Evolutionary conservation across 2,113 vertebrate species (phyloP).

Genomic region (Rafetus swinhoei): DNA sequence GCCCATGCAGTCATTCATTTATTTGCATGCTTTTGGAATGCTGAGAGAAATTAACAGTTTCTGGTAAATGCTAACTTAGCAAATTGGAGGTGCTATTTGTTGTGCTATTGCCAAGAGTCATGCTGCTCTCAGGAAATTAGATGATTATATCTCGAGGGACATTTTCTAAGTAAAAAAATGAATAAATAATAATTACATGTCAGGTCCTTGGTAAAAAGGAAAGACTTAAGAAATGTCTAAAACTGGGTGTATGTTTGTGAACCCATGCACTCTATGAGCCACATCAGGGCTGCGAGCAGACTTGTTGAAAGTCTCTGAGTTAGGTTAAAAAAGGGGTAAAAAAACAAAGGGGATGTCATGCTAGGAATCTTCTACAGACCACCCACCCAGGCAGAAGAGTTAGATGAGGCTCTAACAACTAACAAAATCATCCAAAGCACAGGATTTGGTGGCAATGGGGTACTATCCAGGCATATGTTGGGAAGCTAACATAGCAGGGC

Average conservation of each 20-base stretch:
- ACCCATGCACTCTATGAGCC: background rate
- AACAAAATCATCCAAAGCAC: no score
- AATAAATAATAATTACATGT: background rate
- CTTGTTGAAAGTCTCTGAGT: no score
- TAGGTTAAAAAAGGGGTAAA: no score
- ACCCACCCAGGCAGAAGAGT: no score
- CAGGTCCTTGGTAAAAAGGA: background rate
- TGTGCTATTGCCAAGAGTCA: background rate
- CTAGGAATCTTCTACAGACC: no score
- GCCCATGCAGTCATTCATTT: background rate
- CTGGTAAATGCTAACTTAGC: background rate
- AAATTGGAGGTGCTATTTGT: background rate
- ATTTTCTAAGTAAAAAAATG: background rate
- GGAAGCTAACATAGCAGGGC: no score
- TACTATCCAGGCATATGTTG: no score
- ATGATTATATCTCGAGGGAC: background rate
- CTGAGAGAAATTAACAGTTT: background rate
- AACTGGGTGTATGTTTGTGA: background rate
- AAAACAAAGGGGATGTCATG: no score
- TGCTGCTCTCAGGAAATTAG: background rate
- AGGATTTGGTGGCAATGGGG: no score
- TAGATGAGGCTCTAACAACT: no score
- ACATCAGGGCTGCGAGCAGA: background rate
- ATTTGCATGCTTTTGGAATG: background rate
- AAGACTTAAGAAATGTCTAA: background rate